These are phyloP conservation scores for Ceryle rudis DNA, from an alignment of 2,797 vertebrate species.

Conservation along the genomic window DNA sequence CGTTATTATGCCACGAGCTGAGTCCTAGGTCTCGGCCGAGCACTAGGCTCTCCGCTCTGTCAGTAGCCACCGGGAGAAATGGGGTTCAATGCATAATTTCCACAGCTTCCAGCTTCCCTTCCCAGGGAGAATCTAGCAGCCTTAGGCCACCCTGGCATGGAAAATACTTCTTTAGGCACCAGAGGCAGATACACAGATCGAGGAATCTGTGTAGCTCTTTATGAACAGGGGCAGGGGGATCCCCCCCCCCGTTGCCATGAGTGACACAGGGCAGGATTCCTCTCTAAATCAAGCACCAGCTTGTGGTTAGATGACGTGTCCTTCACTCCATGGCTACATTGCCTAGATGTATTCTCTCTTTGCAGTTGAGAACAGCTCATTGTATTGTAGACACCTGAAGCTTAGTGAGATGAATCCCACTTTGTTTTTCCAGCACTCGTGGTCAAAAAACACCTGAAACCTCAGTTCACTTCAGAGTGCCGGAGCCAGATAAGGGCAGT, in stretches of 20 bases:
- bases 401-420: not conserved
- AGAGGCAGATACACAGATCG: not conserved
- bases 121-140: not conserved
- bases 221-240: not conserved
- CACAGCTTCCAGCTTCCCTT: not conserved
- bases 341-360: not conserved
- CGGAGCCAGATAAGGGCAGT: not conserved
- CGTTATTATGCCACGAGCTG: not conserved
- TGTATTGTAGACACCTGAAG: not conserved
- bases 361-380: not conserved
- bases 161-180: not conserved
- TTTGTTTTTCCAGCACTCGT: not conserved
- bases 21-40: not conserved
- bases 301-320: rapidly evolving
- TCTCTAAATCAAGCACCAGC: not conserved
- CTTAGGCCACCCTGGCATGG: not conserved
- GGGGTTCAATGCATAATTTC: not conserved
- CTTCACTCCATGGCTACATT: not conserved
- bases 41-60: not conserved
- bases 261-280: not conserved
- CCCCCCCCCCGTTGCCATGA: rapidly evolving
- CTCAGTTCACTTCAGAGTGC: not conserved
- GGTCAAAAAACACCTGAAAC: not conserved
- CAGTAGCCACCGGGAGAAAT: not conserved
- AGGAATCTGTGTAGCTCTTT: not conserved